These are phyloP conservation scores for Spea multiplicata DNA, from an alignment of 2,113 vertebrate genomes.

Conservation along the genomic window DNA sequence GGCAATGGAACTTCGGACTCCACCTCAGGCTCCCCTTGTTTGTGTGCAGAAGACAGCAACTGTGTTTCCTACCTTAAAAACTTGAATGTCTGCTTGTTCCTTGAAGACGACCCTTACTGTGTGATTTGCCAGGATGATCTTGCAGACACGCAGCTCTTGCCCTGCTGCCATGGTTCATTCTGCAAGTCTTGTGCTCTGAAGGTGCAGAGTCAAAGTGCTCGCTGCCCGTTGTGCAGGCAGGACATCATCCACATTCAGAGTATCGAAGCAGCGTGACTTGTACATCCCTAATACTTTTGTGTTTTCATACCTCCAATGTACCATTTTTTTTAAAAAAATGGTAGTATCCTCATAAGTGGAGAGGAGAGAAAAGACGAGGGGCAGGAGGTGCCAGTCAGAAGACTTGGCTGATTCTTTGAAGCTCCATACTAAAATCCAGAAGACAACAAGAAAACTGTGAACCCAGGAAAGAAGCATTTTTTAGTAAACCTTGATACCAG, in stretches of 20 bases:
- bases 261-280: background rate
- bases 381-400: too few species aligned
- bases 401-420: too few species aligned
- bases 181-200: constrained; percentile 4
- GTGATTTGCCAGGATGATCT: constrained; percentile 27
- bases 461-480: too few species aligned
- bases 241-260: background rate
- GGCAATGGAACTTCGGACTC: background rate
- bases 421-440: too few species aligned
- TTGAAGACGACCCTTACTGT: background rate
- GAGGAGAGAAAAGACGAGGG: too few species aligned
- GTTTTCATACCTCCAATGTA: too few species aligned
- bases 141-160: constrained; percentile 12
- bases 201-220: background rate
- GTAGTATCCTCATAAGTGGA: too few species aligned
- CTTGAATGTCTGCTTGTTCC: background rate
- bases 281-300: too few species aligned
- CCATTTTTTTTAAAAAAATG: too few species aligned
- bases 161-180: constrained; percentile 26
- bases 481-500: too few species aligned
- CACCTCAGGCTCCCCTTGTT: background rate
- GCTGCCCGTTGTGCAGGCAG: constrained; percentile 29
- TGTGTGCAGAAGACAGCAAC: background rate
- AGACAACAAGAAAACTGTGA: too few species aligned
- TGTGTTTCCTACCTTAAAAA: background rate